Evolutionary conservation across 2,888 invertebrate species (phyloP).

Genomic region (Amiota minor): DNA sequence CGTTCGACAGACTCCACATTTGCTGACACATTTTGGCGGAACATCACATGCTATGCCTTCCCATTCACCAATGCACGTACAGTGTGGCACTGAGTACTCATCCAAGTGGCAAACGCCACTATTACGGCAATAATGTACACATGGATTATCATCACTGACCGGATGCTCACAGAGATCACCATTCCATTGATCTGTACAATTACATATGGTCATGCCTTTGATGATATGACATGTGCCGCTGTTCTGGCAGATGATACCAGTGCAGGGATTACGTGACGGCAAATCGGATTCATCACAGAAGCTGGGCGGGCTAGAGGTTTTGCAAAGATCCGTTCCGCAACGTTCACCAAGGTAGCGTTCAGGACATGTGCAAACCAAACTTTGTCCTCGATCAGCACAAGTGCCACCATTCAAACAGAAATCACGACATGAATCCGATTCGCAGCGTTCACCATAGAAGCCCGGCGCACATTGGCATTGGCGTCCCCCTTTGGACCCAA

Average conservation of each 20-base stretch:
- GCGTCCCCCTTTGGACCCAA: constrained; percentile 70
- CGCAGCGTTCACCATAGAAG: constrained; percentile 75
- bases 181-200: constrained; percentile 76
- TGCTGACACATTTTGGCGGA: constrained; percentile 70
- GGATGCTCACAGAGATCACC: constrained; percentile 77
- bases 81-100: constrained; percentile 74
- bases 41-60: constrained; percentile 76
- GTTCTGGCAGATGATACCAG: constrained; percentile 75
- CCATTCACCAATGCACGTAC: constrained; percentile 77
- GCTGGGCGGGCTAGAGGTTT: constrained; percentile 69
- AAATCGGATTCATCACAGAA: constrained; percentile 68
- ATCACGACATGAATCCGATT: constrained; percentile 75
- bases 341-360: constrained; percentile 70
- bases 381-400: constrained; percentile 62
- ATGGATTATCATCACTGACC: constrained; percentile 79
- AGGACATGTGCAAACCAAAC: constrained; percentile 66
- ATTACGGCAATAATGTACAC: constrained; percentile 76
- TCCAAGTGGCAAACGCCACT: constrained; percentile 78
- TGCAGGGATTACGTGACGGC: constrained; percentile 70
- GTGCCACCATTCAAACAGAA: constrained; percentile 76
- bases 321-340: constrained; percentile 77
- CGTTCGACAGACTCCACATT: constrained; percentile 69
- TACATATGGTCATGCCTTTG: constrained; percentile 75
- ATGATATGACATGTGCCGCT: constrained; percentile 76
- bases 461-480: constrained; percentile 69